phyloP scores from a whole-genome alignment of 2,888 invertebrate genomes.

The Erebia ligea region DNA sequence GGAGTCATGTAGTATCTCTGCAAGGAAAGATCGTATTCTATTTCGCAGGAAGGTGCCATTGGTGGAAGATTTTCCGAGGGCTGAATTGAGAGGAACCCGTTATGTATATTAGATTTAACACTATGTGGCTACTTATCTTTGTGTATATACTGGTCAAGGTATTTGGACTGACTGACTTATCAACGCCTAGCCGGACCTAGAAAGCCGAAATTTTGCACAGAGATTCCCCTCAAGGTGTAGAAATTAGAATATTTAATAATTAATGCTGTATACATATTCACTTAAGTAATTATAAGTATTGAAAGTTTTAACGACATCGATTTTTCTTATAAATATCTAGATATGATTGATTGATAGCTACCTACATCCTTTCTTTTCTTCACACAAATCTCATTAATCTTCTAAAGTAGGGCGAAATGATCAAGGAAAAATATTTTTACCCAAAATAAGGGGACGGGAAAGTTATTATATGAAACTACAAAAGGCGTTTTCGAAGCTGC shows the following conservation, averaged over 20 bases:
- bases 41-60: conserved; percentile 56
- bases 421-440: conserved; percentile 10
- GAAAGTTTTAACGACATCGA: background rate
- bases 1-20: conserved; percentile 69
- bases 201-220: no score
- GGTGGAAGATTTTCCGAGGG: conserved; percentile 54
- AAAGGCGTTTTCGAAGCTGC: conserved; percentile 26
- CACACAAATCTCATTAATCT: conserved; percentile 11
- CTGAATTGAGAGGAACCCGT: conserved; percentile 24
- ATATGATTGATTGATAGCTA: background rate
- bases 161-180: no score
- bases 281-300: no score
- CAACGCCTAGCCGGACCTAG: no score
- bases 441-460: background rate
- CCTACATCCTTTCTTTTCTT: background rate
- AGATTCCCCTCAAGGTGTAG: no score
- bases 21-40: conserved; percentile 64
- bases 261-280: no score
- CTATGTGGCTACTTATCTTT: no score
- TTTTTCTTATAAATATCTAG: background rate
- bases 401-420: background rate
- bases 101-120: background rate
- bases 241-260: no score
- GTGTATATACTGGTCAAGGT: no score
- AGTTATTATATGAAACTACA: conserved; percentile 26